Evolutionary conservation across 2,113 vertebrate species (phyloP), one percentile per base, ranked within the genome.

Genomic region (Ardeotis arabs): DNA sequence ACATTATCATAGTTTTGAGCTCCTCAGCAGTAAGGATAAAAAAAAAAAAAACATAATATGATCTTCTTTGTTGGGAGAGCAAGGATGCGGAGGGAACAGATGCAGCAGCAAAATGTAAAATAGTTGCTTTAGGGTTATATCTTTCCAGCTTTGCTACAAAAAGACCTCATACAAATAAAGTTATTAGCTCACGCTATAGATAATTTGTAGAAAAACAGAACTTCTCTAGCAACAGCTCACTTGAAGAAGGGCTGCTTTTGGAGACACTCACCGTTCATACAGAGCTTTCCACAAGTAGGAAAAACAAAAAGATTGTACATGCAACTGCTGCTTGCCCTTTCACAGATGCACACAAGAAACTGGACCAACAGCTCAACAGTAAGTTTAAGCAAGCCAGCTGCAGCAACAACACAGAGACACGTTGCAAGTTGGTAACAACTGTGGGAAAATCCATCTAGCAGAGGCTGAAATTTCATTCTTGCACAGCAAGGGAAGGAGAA

Each of bases 81-180:
- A 89, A 89, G 66, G 82, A 90, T 41, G 28, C 7, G 76, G 79
- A 77, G 41, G 58, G 78, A 96, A 91, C 55, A 66, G 58, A 93
- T 59, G n/a, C 41, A 85, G 70, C 56, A 87, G 58, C 70, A 93
- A 91, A 76, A 86, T 39, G 24, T 56, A 85, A 85, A 92, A 45
- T 55, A 87, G 69, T 87, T 93, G 72, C 84, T 95, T 91, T 67
- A 89, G 86, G 78, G 62, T 8, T 49, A 27, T 92, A 63, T 56
- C 72, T 95, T 64, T 91, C n/a, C 92, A 63, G 53, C 49, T 84
- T 83, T 70, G 25, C 58, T 74, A 72, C 24, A 67, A 75, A 91
- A 94, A 90, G 74, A 59, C 29, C 75, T 96, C 84, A 84, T 52
- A 93, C 52, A 96, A 93, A 68, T 62, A 64, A 91, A 78, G 66